These are phyloP conservation scores for Neolamprologus caudopunctatus DNA, from an alignment of 2,113 vertebrate genomes.

Conservation along the genomic window DNA sequence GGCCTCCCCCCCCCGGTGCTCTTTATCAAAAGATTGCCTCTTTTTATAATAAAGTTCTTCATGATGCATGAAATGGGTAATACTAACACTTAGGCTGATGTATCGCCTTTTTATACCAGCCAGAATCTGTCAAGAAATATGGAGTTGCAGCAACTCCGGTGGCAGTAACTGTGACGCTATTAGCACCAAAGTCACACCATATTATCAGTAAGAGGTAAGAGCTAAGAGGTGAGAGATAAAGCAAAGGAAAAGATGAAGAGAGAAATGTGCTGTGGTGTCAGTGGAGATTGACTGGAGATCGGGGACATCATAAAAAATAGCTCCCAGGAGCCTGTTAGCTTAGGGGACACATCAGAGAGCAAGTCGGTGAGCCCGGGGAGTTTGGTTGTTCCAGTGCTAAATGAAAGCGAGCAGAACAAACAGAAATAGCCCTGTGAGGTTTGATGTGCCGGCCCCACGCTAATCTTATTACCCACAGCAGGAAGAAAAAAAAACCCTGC, in stretches of 20 bases:
- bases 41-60: background rate
- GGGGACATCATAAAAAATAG: conserved; percentile 23
- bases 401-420: conserved; percentile 56
- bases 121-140: background rate
- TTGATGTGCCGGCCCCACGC: conserved; percentile 22
- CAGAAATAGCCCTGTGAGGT: conserved; percentile 37
- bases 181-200: conserved; percentile 2
- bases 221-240: background rate
- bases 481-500: background rate
- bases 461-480: conserved; percentile 43
- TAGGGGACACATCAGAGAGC: conserved; percentile 44
- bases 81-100: background rate
- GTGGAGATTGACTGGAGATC: conserved; percentile 31
- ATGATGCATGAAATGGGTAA: background rate
- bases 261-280: conserved; percentile 16
- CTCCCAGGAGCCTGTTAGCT: conserved; percentile 22
- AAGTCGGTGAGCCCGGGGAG: background rate
- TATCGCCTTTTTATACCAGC: background rate
- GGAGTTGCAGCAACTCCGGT: background rate
- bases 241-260: background rate
- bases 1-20: background rate
- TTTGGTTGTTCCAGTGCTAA: conserved; percentile 8
- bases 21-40: background rate
- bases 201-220: conserved; percentile 1
- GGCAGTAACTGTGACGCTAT: background rate